Percentiles rank a stretch among this genome's conserved stretches.
These are phyloP conservation scores for Lepidurus couesii DNA, from an alignment of 1,140 invertebrate species.

Conservation along the genomic window DNA sequence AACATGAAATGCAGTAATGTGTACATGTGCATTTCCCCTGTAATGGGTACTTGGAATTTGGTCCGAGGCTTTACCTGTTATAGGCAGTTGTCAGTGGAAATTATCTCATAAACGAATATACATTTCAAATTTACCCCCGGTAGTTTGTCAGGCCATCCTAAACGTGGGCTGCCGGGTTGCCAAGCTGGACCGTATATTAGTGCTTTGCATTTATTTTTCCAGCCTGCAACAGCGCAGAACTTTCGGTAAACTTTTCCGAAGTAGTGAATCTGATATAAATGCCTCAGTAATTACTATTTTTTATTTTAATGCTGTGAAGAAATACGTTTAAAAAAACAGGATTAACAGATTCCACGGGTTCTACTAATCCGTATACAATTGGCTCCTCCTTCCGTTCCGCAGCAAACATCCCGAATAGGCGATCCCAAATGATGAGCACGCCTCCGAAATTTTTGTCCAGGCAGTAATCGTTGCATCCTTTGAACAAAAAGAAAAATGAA, in stretches of 20 bases:
- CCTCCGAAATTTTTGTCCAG: slow-evolving; percentile 55
- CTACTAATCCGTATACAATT: slow-evolving; percentile 52
- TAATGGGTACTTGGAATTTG: too few species aligned
- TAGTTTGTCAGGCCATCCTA: slow-evolving; percentile 49
- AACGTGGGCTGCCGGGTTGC: slow-evolving; percentile 69
- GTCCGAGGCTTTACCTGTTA: too few species aligned
- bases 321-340: slow-evolving; percentile 50
- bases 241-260: slow-evolving; percentile 57
- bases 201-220: slow-evolving; percentile 60
- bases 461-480: slow-evolving; percentile 52
- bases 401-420: slow-evolving; percentile 53
- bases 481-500: background rate
- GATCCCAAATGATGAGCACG: slow-evolving; percentile 57
- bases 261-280: slow-evolving; percentile 61
- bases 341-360: slow-evolving; percentile 50
- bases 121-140: slow-evolving; percentile 9
- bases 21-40: too few species aligned
- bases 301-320: background rate
- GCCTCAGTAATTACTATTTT: background rate
- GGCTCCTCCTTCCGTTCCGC: slow-evolving; percentile 47
- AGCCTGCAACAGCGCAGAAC: slow-evolving; percentile 51
- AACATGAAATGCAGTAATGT: too few species aligned
- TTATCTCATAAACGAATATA: too few species aligned
- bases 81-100: too few species aligned
- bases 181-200: slow-evolving; percentile 82